Evolutionary conservation across 2,797 vertebrate species (phyloP), one percentile per base, ranked within the genome.

Genomic region (Echeneis naucrates): DNA sequence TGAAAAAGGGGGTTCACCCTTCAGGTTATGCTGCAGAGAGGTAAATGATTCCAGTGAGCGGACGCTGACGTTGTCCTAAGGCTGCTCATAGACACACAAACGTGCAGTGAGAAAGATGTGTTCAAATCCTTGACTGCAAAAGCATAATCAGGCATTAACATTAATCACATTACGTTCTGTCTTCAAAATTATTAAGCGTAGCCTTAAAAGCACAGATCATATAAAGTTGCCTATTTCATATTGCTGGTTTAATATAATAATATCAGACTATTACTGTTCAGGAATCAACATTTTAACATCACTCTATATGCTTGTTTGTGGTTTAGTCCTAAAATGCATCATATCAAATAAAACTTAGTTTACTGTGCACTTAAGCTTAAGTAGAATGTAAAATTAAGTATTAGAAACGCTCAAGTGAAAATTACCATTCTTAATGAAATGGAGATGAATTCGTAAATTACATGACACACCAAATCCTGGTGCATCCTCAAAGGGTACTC

Each of bases 1-100:
- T 60, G 54, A 81, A 76, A 76, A 63, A 23, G 48, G 21, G 47
- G 9, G 30, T 4, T 76, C 12, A 42, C 10, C 65, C 48, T 40
- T 55, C 32, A 59, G 59, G 48, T 59, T 58, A 13, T 21, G 16
- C 45, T 47, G 21, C 12, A 7, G n/a, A 58, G 50, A 50, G 50
- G 24, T 14, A 24, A 68, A 65, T 40, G 12, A 50, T 38, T 33
- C 47, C 40, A 38, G 3, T 5, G 24, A 8, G 16, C 24, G 19
- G 54, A 72, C 60, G 21, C 27, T 60, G 66, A 71, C 40, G 40
- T 6, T 30, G 30, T 30, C 70, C 32, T 14, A 61, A 48, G 19
- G 11, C 7, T 37, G 16, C 62, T 47, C n/a, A 53, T 45, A 42
- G 61, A 76, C 45, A 54, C 24, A 40, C 5, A 53, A 56, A 21